Evolutionary conservation across 2,113 vertebrate genomes (phyloP).

Genomic region (Haplochromis vanheusdeni): DNA sequence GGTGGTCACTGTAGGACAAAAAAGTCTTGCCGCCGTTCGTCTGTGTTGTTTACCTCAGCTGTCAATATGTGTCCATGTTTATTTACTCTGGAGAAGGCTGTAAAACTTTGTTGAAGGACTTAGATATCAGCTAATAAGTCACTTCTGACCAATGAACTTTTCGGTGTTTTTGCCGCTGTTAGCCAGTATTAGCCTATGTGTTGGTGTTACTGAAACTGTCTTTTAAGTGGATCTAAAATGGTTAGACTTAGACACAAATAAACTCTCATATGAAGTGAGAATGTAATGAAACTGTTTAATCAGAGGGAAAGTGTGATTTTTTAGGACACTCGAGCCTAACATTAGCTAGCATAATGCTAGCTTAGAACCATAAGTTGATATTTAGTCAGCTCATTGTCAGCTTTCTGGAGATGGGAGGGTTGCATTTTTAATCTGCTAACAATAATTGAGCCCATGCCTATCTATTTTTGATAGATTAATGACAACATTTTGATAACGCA

Average conservation of each 20-base stretch:
- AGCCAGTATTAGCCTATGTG: accelerated
- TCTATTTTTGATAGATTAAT: background rate
- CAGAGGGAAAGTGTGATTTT: accelerated
- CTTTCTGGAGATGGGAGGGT: background rate
- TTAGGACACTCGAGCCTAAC: background rate
- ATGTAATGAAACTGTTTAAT: background rate
- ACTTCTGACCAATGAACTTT: background rate
- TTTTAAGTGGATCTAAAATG: background rate
- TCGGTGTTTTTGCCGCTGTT: background rate
- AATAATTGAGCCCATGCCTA: background rate
- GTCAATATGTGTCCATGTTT: background rate
- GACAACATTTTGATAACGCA: background rate
- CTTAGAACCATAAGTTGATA: background rate
- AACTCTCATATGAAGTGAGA: background rate
- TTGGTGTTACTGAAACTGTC: background rate
- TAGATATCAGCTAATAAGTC: background rate
- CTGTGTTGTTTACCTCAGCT: background rate
- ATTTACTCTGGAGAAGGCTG: background rate
- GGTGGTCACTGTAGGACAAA: background rate
- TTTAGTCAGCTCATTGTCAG: background rate
- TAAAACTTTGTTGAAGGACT: background rate
- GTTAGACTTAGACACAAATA: background rate
- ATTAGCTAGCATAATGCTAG: background rate
- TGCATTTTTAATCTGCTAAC: background rate
- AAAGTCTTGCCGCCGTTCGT: accelerated